These are phyloP conservation scores for Paragorgia papillata DNA, from an alignment of 92 coral and sea anemone genomes.

Conservation along the genomic window DNA sequence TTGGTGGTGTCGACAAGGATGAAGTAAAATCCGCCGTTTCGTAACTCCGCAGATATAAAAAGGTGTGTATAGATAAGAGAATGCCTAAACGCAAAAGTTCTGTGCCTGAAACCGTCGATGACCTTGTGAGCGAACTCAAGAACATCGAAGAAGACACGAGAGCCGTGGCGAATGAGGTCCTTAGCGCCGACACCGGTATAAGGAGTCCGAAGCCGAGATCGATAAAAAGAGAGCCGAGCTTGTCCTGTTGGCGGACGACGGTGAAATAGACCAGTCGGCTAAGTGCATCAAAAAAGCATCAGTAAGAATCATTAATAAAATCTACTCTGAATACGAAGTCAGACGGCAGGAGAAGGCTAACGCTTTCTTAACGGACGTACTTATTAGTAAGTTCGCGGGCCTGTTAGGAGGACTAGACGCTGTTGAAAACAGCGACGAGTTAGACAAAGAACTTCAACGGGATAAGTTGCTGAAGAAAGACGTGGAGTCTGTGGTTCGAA, in stretches of 20 bases:
- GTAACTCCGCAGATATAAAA: no score
- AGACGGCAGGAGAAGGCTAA: slow-evolving; percentile 13
- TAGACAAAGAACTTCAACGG: slow-evolving; percentile 8
- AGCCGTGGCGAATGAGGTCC: slow-evolving; percentile 20
- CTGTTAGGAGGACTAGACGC: slow-evolving; percentile 18
- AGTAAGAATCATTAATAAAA: slow-evolving; percentile 17
- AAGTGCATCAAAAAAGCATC: slow-evolving; percentile 19
- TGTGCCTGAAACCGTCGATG: no score
- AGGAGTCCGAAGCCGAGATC: slow-evolving; percentile 14
- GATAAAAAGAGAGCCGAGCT: slow-evolving; percentile 30
- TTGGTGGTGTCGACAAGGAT: no score
- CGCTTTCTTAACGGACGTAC: slow-evolving; percentile 16
- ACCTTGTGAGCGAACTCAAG: no score
- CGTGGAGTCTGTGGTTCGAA: slow-evolving; percentile 2
- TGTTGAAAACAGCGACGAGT: slow-evolving; percentile 11
- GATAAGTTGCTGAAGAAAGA: slow-evolving; percentile 17
- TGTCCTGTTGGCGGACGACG: slow-evolving; percentile 18
- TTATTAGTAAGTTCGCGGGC: slow-evolving; percentile 8
- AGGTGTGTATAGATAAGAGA: no score
- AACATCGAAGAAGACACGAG: slow-evolving; percentile 9
- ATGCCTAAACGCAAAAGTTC: no score
- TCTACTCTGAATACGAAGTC: slow-evolving; percentile 4
- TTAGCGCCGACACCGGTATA: slow-evolving; percentile 7
- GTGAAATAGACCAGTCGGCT: slow-evolving; percentile 21
- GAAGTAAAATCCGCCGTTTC: no score